These are phyloP conservation scores for Synaphobranchus kaupii DNA, from an alignment of 2,797 vertebrate species.

Conservation along the genomic window DNA sequence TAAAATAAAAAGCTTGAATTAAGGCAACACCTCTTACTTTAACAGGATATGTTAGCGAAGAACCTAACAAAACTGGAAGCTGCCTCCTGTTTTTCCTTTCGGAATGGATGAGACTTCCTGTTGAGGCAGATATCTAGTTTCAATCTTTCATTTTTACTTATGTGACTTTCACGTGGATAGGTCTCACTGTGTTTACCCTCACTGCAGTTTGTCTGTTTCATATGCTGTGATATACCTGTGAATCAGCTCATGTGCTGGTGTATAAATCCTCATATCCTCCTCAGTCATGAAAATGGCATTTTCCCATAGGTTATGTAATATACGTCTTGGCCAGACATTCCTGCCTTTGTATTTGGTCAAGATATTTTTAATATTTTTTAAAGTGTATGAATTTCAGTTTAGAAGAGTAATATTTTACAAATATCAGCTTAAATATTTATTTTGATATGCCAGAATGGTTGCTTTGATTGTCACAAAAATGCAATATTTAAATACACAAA, in stretches of 20 bases:
- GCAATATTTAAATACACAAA: constrained; percentile 48
- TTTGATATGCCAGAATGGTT: constrained; percentile 41
- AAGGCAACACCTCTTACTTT: not conserved
- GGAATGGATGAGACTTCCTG: not conserved
- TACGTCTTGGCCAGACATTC: not conserved
- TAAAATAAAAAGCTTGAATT: not conserved
- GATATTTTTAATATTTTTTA: constrained; percentile 5
- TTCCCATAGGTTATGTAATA: no score
- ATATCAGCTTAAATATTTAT: constrained; percentile 51
- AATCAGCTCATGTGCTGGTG: not conserved
- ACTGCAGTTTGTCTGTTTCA: not conserved
- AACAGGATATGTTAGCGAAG: not conserved
- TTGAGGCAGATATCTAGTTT: not conserved
- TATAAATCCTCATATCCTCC: not conserved
- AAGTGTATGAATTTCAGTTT: constrained; percentile 7
- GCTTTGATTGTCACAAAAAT: constrained; percentile 36
- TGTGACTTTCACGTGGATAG: not conserved
- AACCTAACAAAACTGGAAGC: constrained; percentile 14
- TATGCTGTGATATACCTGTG: constrained; percentile 10
- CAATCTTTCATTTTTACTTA: not conserved
- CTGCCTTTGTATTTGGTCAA: constrained; percentile 9
- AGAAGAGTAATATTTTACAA: constrained; percentile 9
- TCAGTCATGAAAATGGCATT: not conserved
- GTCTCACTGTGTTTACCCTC: constrained; percentile 15
- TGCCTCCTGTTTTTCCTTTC: not conserved